Evolutionary conservation across 2,797 vertebrate genomes (phyloP).

Genomic region (Mycteria americana): DNA sequence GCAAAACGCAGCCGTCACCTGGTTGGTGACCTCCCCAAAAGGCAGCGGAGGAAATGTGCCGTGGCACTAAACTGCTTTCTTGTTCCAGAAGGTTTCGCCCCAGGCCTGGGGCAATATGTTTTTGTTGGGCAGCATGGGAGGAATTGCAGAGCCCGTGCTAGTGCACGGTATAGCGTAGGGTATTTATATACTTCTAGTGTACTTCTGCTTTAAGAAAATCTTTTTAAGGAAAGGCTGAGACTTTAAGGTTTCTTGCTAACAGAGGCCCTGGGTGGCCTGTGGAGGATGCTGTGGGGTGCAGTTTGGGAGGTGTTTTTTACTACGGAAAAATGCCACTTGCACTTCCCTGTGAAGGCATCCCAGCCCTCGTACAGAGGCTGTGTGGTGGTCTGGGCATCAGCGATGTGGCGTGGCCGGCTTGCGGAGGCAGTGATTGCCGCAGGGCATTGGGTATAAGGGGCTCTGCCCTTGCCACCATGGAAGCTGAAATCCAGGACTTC

Average conservation of each 20-base stretch:
- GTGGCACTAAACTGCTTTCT: not conserved
- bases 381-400: not conserved
- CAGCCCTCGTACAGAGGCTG: not conserved
- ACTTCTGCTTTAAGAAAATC: not conserved
- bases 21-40: not conserved
- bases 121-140: not conserved
- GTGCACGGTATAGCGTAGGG: rapidly evolving
- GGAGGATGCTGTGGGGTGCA: not conserved
- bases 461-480: rapidly evolving
- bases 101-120: not conserved
- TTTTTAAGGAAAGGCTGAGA: not conserved
- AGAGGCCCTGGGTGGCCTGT: not conserved
- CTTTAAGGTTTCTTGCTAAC: not conserved
- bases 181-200: not conserved
- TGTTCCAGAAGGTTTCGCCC: not conserved
- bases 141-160: not conserved
- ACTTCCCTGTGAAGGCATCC: not conserved
- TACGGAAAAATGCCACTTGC: not conserved
- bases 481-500: not conserved
- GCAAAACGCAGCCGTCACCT: rapidly evolving
- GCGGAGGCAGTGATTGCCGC: not conserved
- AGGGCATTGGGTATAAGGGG: rapidly evolving
- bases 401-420: rapidly evolving
- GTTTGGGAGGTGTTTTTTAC: not conserved
- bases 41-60: not conserved